These are phyloP conservation scores for Griposia aprilina DNA, from an alignment of 2,888 invertebrate genomes.

Conservation along the genomic window DNA sequence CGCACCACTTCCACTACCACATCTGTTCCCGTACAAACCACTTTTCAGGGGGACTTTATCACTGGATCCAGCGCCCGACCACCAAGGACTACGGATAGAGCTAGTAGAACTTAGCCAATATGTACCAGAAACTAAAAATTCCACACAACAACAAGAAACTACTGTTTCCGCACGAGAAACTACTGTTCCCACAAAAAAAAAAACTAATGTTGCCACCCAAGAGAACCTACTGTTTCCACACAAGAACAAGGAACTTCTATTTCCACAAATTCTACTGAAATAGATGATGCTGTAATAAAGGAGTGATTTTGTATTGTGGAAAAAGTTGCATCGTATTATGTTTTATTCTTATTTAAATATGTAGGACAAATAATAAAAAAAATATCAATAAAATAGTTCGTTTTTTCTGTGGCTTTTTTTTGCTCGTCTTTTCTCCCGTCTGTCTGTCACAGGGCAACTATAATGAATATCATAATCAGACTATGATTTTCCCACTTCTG, in stretches of 20 bases:
- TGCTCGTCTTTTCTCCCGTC: background rate
- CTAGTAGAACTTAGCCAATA: background rate
- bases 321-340: background rate
- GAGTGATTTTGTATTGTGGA: background rate
- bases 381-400: no score
- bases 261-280: background rate
- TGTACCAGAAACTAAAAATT: no score
- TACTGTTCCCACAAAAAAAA: no score
- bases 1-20: fast-evolving
- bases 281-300: background rate
- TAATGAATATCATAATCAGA: no score
- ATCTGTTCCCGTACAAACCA: no score
- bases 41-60: background rate
- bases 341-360: background rate
- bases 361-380: background rate
- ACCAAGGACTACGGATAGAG: background rate
- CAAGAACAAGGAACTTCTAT: background rate
- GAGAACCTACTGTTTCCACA: background rate
- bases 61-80: background rate
- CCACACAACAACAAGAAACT: no score
- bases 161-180: background rate
- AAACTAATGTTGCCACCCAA: no score
- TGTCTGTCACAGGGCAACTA: background rate
- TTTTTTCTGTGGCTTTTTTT: background rate
- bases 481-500: no score